A percentile compares a stretch with the other conserved stretches of the same genome.
Evolutionary conservation across 1,140 invertebrate species (phyloP).

Genomic region (Drosophila eugracilis): DNA sequence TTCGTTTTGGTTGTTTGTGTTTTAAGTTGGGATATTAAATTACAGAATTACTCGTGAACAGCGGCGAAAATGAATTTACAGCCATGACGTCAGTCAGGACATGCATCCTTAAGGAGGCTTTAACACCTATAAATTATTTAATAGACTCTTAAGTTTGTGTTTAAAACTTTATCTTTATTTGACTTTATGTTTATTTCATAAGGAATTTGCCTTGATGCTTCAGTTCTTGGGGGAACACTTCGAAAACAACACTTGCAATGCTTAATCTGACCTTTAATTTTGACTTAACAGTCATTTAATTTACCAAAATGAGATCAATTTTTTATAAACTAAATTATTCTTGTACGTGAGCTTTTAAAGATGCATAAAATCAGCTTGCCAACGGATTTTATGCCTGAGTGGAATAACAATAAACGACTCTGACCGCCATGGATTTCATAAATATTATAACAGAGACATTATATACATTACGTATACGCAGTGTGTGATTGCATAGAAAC

Average conservation of each 20-base stretch:
- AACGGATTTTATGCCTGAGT: slow-evolving; percentile 33
- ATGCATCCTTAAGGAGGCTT: slow-evolving; percentile 6
- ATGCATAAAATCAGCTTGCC: slow-evolving; percentile 15
- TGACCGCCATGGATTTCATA: slow-evolving; percentile 20
- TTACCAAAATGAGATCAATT: background rate
- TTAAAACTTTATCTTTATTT: slow-evolving; percentile 2
- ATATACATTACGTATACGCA: slow-evolving; percentile 45
- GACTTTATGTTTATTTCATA: slow-evolving; percentile 3
- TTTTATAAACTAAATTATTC: slow-evolving; percentile 12
- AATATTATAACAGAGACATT: slow-evolving; percentile 30
- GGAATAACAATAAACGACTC: slow-evolving; percentile 35
- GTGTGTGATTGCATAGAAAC: slow-evolving; percentile 32
- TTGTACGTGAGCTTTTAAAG: background rate
- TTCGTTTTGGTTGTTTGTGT: slow-evolving; percentile 16
- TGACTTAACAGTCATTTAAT: background rate
- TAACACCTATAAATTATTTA: slow-evolving; percentile 13
- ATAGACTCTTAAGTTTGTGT: background rate
- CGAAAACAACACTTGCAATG: too few species aligned
- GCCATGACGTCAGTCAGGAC: slow-evolving; percentile 5
- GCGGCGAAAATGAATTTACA: slow-evolving; percentile 12
- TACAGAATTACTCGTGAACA: slow-evolving; percentile 32
- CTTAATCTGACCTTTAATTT: background rate
- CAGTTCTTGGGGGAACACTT: background rate
- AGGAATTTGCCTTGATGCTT: background rate
- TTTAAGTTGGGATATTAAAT: slow-evolving; percentile 48